phyloP scores from a whole-genome alignment of 2,888 invertebrate genomes.

The Hipparchia semele region DNA sequence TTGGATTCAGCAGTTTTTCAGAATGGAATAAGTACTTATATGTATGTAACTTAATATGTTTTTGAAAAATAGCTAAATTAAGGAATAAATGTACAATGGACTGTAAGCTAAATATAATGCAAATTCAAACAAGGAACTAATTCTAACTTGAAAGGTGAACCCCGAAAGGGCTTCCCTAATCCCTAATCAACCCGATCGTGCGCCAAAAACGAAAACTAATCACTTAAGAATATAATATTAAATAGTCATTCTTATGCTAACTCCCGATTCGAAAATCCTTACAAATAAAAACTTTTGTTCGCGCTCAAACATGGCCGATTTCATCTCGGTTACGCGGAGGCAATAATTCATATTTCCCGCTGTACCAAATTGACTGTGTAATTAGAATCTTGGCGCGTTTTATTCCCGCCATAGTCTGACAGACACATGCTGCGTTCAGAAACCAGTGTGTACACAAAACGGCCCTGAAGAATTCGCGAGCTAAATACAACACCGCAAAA shows the following conservation, averaged over 20 bases:
- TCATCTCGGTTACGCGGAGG: conserved; percentile 69
- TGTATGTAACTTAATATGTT: background rate
- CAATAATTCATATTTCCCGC: conserved; percentile 76
- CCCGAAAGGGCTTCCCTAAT: conserved; percentile 37
- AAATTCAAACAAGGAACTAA: conserved; percentile 19
- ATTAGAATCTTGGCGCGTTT: conserved; percentile 73
- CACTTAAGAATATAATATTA: conserved; percentile 59
- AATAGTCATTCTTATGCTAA: conserved; percentile 64
- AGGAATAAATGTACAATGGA: background rate
- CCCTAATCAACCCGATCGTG: conserved; percentile 49
- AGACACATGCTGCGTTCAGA: conserved; percentile 73
- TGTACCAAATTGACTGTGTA: conserved; percentile 81
- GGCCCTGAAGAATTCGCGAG: conserved; percentile 75
- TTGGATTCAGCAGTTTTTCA: no score
- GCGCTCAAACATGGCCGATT: conserved; percentile 69
- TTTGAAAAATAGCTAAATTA: background rate
- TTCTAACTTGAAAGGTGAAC: conserved; percentile 21
- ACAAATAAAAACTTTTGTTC: conserved; percentile 59
- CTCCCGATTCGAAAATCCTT: conserved; percentile 52
- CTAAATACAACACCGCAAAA: conserved; percentile 81
- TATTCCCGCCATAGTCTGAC: conserved; percentile 59
- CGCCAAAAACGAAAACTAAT: conserved; percentile 61
- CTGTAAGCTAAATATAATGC: background rate
- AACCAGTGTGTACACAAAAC: conserved; percentile 77
- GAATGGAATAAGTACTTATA: no score